phyloP scores from a whole-genome alignment of 2,888 invertebrate genomes.

The Imbricaverruca yamaguchii region DNA sequence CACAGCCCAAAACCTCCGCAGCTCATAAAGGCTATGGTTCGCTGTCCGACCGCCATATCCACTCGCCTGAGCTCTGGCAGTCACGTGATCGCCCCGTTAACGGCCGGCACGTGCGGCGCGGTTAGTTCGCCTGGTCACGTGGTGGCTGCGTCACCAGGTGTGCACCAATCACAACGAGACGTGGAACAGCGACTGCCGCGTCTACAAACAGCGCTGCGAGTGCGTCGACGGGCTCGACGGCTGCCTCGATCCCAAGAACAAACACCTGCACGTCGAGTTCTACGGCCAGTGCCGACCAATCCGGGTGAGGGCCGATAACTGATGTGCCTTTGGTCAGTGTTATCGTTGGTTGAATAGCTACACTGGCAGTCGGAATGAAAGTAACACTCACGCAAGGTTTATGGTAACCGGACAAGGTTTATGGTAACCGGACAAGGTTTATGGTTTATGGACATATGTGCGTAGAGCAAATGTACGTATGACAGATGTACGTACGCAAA shows the following conservation, averaged over 20 bases:
- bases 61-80: background rate
- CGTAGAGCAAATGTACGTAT: no score
- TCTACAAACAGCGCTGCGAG: constrained; percentile 86
- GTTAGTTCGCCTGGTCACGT: background rate
- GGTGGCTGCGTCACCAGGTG: constrained; percentile 49
- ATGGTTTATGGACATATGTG: no score
- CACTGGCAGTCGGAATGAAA: no score
- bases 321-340: no score
- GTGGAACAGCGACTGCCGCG: constrained; percentile 86
- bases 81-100: background rate
- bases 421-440: no score
- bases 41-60: no score
- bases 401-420: no score
- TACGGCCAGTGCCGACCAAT: constrained; percentile 77
- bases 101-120: background rate
- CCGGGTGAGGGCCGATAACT: constrained; percentile 50
- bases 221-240: constrained; percentile 67
- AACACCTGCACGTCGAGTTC: constrained; percentile 88
- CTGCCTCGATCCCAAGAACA: constrained; percentile 63
- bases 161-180: constrained; percentile 94
- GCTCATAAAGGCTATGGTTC: no score
- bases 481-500: no score
- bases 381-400: no score
- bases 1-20: no score
- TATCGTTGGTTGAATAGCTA: no score